These are phyloP conservation scores for Dysmachus trigonus DNA, from an alignment of 2,888 invertebrate species.

Conservation along the genomic window DNA sequence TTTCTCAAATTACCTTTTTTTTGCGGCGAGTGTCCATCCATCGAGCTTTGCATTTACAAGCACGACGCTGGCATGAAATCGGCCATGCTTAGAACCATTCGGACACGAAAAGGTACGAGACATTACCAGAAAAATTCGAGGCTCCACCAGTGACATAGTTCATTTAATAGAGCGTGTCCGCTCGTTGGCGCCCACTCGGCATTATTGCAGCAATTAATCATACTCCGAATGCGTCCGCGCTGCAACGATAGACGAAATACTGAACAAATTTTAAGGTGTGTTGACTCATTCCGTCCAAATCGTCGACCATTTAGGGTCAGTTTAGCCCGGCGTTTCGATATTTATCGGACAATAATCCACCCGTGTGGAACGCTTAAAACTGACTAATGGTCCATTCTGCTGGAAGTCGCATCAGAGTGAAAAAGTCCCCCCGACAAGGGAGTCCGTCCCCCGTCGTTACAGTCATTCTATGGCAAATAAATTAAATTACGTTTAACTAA, in stretches of 20 bases:
- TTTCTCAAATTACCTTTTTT: neutral
- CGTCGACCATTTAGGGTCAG: conserved; percentile 15
- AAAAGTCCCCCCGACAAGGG: neutral
- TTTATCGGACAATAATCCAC: conserved; percentile 17
- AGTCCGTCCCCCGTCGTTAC: neutral
- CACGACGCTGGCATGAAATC: neutral
- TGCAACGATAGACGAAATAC: neutral
- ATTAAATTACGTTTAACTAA: conserved; percentile 48
- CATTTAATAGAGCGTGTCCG: conserved; percentile 41
- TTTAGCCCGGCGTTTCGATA: neutral
- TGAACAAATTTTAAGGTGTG: conserved; percentile 15
- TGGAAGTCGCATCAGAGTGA: neutral
- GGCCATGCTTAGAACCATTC: neutral
- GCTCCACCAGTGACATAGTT: conserved; percentile 9
- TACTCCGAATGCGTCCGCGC: conserved; percentile 9
- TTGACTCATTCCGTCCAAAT: conserved; percentile 22
- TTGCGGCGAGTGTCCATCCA: neutral
- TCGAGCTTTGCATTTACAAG: neutral
- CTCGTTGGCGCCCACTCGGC: conserved; percentile 42
- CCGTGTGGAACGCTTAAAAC: conserved; percentile 39
- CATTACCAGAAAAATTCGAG: neutral
- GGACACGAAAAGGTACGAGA: neutral
- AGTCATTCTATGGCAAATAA: neutral
- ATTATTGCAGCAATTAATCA: conserved; percentile 45
- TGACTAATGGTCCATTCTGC: conserved; percentile 32